Evolutionary conservation across 1,140 invertebrate species (phyloP).

Genomic region (Drosophila chauvacae): DNA sequence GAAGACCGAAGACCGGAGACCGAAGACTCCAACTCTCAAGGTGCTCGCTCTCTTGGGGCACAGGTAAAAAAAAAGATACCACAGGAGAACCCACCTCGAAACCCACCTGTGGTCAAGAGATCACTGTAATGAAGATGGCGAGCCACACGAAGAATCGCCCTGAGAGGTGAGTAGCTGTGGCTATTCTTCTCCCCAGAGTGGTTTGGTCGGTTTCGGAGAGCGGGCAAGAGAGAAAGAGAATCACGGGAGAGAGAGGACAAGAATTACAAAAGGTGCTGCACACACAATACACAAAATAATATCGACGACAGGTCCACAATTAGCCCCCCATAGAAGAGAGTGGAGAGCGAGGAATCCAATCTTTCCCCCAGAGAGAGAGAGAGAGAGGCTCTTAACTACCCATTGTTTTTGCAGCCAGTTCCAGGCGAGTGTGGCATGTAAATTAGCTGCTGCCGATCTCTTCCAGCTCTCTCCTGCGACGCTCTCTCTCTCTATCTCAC

Average conservation of each 20-base stretch:
- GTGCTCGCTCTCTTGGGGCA: conserved; percentile 15
- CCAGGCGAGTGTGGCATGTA: conserved; percentile 68
- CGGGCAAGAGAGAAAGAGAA: conserved; percentile 28
- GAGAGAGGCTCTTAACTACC: conserved; percentile 26
- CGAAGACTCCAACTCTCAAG: conserved; percentile 23
- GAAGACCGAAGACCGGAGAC: conserved; percentile 41
- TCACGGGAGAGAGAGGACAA: conserved; percentile 45
- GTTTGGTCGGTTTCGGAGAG: conserved; percentile 67
- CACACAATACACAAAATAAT: conserved; percentile 51
- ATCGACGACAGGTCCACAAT: conserved; percentile 84
- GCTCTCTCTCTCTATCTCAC: conserved; percentile 28
- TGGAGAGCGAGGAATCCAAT: conserved; percentile 3
- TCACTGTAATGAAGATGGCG: conserved; percentile 55
- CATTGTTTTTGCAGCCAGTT: conserved; percentile 49
- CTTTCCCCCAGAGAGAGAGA: conserved; percentile 13
- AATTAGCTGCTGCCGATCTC: conserved; percentile 63
- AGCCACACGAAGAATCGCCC: conserved; percentile 22
- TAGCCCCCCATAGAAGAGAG: conserved; percentile 44
- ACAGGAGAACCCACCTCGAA: conserved; percentile 15
- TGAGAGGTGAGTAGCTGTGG: conserved; percentile 28
- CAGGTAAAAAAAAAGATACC: conserved; percentile 3
- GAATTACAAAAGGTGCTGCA: conserved; percentile 77
- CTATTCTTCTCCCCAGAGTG: conserved; percentile 53
- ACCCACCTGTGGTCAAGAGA: conserved; percentile 50
- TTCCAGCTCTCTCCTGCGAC: conserved; percentile 13